Conservation (phyloP, 2,113 vertebrate genomes). For the Cromileptes altivelis region DNA sequence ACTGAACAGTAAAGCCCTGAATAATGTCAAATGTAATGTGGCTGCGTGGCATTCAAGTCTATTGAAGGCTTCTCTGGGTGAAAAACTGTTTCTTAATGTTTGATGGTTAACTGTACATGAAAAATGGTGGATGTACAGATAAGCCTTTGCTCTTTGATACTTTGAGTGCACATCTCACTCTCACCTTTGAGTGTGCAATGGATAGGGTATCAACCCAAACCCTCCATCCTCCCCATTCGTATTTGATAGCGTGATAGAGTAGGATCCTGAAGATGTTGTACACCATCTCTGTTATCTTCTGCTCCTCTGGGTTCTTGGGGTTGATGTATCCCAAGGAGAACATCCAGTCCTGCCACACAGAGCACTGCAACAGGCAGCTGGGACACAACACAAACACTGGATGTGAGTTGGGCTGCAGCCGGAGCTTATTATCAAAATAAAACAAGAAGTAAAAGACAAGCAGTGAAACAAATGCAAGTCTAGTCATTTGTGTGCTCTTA, state of each 20-base stretch:
- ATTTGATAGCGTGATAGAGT: slow-evolving; percentile 99
- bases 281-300: slow-evolving; percentile 99
- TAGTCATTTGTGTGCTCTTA: slow-evolving; percentile 72
- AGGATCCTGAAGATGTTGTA: slow-evolving; percentile 99
- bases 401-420: background rate
- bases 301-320: slow-evolving; percentile 97
- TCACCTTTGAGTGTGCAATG: slow-evolving; percentile 99
- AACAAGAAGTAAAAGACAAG: background rate
- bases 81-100: background rate
- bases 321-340: slow-evolving; percentile 99
- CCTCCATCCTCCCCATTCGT: slow-evolving; percentile 99
- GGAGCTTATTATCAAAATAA: background rate
- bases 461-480: background rate
- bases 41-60: too few species aligned
- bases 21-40: too few species aligned
- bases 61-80: too few species aligned
- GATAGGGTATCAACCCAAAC: slow-evolving; percentile 99
- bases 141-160: background rate
- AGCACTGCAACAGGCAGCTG: slow-evolving; percentile 99
- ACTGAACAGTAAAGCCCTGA: background rate
- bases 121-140: background rate
- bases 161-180: background rate
- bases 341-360: slow-evolving; percentile 99
- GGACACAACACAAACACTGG: slow-evolving; percentile 17
- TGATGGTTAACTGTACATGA: background rate